These are phyloP conservation scores for Caenorhabditis elegans DNA, from an alignment of 1,140 invertebrate genomes.

Conservation along the genomic window WBcel235 BX284606.5:9228501-9229000, in stretches of 20 bases:
- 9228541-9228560: constrained; percentile 3
- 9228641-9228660: constrained; percentile 1
- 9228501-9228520: no score
- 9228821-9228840: no score
- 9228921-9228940: no score
- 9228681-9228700: not conserved
- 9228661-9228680: constrained; percentile 25
- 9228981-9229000: not conserved
- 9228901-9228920: no score
- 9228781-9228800: no score
- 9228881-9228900: no score
- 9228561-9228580: not conserved
- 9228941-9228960: not conserved
- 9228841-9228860: no score
- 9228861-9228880: no score
- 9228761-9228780: not conserved
- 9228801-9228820: no score
- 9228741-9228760: not conserved
- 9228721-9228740: not conserved
- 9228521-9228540: not conserved
- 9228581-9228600: not conserved
- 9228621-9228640: not conserved
- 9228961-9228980: not conserved
- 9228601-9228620: not conserved
- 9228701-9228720: not conserved